phyloP scores from a whole-genome alignment of 2,888 invertebrate species.

The Dasysyrphus tricinctus region DNA sequence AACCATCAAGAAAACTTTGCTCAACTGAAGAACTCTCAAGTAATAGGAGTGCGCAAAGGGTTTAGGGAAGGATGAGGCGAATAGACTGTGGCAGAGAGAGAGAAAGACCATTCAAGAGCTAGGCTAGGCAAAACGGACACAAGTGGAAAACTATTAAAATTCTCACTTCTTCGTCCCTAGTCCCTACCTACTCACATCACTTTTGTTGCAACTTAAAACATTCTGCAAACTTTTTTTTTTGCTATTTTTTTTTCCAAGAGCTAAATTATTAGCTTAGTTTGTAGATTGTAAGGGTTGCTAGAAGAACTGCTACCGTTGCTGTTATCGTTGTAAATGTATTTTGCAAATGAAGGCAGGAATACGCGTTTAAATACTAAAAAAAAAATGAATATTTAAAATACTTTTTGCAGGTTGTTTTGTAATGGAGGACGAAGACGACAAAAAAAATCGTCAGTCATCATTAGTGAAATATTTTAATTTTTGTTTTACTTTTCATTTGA shows the following conservation, averaged over 20 bases:
- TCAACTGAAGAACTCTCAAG: slow-evolving; percentile 48
- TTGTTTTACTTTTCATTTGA: neutral
- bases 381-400: slow-evolving; percentile 14
- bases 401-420: neutral
- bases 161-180: slow-evolving; percentile 1
- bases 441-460: slow-evolving; percentile 17
- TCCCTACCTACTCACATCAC: neutral
- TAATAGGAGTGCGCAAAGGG: neutral
- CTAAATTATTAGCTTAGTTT: slow-evolving; percentile 72
- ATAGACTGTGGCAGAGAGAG: neutral
- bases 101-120: slow-evolving; percentile 8
- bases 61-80: neutral
- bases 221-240: slow-evolving; percentile 24
- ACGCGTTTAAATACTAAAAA: slow-evolving; percentile 2
- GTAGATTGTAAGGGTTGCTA: slow-evolving; percentile 39
- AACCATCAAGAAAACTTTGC: slow-evolving; percentile 49
- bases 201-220: slow-evolving; percentile 36
- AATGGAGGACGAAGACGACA: slow-evolving; percentile 3
- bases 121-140: slow-evolving; percentile 46
- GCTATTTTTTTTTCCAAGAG: slow-evolving; percentile 24
- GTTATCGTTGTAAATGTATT: slow-evolving; percentile 16
- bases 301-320: slow-evolving; percentile 15
- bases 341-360: slow-evolving; percentile 15
- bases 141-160: slow-evolving; percentile 70
- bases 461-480: slow-evolving; percentile 19